Evolutionary conservation across 2,113 vertebrate species (phyloP), one percentile per base, ranked within the genome.

Genomic region (Lepus timidus): DNA sequence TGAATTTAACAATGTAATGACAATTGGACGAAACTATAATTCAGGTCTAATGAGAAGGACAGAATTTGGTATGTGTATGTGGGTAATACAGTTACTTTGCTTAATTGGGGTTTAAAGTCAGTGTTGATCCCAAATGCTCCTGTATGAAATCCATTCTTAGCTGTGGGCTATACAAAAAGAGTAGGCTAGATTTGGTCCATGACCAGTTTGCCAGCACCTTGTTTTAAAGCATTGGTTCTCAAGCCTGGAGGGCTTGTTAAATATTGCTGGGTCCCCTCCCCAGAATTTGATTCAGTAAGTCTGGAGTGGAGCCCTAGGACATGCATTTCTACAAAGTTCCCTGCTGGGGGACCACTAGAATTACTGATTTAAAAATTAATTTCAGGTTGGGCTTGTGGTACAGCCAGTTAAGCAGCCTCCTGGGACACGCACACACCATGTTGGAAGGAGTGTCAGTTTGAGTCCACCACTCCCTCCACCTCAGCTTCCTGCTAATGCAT

Each of bases 111-210:
- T 95, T 95, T 83, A 88, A 79, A 88, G 78, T 71, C 70, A 62
- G 19, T 79, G 58, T 79, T 75, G 44, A 65, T 87, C 76, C 49
- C 22, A 64, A 76, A 44, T 70, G 25, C 85, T 88, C n/a, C 31
- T 93, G 4, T 88, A 11, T 96, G 52, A 94, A 93, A 74, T 82
- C 17, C 61, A 9, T 94, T 93, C 33, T 92, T 61, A 65, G 19
- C 17, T 90, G 31, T 92, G n/a, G 70, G 44, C 44, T 88, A 1
- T 81, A 70, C 19, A 83, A 23, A 94, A 96, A 81, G 67, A 75
- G 76, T 76, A 85, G 90, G 65, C 71, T 88, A 33, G 6, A 71
- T 87, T 96, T 95, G 49, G 39, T 90, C 73, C 58, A 31, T 91
- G 36, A 83, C 9, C 22, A 25, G 33, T 85, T 85, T 88, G 71